Conservation (phyloP, 2,888 invertebrate species). For the Ichneumoninae sp. region DNA sequence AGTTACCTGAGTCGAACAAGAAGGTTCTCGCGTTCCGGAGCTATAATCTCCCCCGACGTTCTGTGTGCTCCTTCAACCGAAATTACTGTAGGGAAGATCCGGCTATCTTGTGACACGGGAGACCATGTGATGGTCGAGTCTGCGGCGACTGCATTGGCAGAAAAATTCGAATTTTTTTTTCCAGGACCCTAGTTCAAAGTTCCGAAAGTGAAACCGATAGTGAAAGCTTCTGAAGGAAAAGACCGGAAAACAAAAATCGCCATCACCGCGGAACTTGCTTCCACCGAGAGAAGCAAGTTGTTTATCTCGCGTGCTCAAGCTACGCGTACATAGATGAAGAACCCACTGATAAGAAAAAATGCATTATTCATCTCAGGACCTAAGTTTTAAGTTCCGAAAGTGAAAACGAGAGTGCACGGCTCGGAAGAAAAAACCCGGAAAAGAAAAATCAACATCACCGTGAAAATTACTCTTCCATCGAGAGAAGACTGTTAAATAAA, state of each 20-base stretch:
- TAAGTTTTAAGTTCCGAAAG: constrained; percentile 35
- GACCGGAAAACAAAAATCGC: constrained; percentile 26
- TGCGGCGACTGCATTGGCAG: background rate
- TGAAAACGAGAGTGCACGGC: background rate
- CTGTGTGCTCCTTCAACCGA: background rate
- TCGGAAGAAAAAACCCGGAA: background rate
- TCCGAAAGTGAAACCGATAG: constrained; percentile 17
- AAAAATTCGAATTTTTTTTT: background rate
- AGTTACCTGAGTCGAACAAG: constrained; percentile 24
- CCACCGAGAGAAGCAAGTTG: background rate
- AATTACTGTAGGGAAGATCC: constrained; percentile 14
- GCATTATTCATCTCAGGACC: background rate
- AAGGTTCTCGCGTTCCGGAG: constrained; percentile 6
- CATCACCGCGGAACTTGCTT: constrained; percentile 3
- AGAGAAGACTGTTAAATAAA: background rate
- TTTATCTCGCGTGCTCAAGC: background rate
- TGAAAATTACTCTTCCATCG: background rate
- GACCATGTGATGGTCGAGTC: background rate
- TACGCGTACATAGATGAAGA: background rate
- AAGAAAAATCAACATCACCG: constrained; percentile 21
- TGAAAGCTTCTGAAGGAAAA: background rate
- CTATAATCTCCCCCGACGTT: background rate
- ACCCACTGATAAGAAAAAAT: background rate
- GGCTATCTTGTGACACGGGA: background rate
- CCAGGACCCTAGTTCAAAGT: constrained; percentile 18